Conservation (phyloP, 2,888 invertebrate species). For the Muscina levida region DNA sequence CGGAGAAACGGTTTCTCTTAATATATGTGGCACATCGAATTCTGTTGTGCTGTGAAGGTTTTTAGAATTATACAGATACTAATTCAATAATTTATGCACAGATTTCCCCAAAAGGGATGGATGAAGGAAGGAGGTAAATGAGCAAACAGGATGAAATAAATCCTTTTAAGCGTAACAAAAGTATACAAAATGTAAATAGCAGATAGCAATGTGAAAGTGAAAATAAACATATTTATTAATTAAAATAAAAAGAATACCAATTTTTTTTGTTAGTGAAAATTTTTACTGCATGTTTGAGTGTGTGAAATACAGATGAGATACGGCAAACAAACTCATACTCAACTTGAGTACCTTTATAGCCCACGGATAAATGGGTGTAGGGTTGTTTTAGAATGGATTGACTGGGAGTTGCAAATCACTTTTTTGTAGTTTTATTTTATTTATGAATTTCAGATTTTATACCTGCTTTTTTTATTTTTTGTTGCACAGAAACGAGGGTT, state of each 20-base stretch:
- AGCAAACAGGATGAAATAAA: constrained; percentile 43
- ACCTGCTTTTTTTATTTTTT: too few species aligned
- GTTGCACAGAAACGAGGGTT: too few species aligned
- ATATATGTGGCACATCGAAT: too few species aligned
- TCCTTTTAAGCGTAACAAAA: constrained; percentile 36
- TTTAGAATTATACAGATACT: constrained; percentile 63
- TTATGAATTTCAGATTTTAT: too few species aligned
- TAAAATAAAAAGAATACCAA: too few species aligned
- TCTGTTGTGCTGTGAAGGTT: too few species aligned
- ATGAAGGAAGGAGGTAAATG: constrained; percentile 50
- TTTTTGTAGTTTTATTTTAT: too few species aligned
- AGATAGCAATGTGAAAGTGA: constrained; percentile 53
- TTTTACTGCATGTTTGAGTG: constrained; percentile 61
- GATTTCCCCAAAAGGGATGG: constrained; percentile 65
- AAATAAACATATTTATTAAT: constrained; percentile 68
- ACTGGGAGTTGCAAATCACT: too few species aligned
- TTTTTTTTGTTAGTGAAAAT: too few species aligned
- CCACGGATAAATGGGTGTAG: too few species aligned
- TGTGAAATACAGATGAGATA: constrained; percentile 34
- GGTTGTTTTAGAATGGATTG: too few species aligned
- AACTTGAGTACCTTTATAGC: not conserved
- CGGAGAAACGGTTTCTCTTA: too few species aligned
- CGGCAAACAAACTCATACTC: constrained; percentile 23
- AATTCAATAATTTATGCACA: constrained; percentile 76
- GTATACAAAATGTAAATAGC: constrained; percentile 25